phyloP scores from a whole-genome alignment of 2,113 vertebrate genomes.

The Coracopsis vasa region DNA sequence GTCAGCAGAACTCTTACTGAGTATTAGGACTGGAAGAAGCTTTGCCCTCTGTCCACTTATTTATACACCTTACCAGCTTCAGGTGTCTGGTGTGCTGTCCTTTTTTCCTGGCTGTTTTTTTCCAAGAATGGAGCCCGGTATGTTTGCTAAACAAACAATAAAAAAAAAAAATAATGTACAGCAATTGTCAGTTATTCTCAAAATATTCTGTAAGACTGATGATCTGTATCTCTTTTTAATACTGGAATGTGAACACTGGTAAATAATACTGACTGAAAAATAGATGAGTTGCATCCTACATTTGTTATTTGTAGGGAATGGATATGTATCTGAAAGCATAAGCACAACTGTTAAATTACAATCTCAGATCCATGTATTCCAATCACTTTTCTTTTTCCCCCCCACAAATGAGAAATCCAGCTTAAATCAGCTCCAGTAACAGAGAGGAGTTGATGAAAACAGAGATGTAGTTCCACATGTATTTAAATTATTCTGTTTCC shows the following conservation, averaged over 20 bases:
- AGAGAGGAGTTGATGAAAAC: constrained; percentile 76
- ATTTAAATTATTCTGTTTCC: constrained; percentile 83
- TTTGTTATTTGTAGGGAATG: not conserved
- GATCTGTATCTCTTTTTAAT: not conserved
- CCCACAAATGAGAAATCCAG: constrained; percentile 54
- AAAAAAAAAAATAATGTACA: not conserved
- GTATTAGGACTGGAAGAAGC: not conserved
- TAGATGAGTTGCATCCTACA: not conserved
- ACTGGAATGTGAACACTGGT: not conserved
- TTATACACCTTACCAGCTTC: not conserved
- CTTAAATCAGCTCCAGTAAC: constrained; percentile 67
- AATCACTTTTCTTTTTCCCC: not conserved
- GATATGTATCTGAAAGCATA: not conserved
- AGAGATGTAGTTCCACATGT: constrained; percentile 76
- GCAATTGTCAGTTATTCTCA: not conserved
- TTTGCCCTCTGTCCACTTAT: not conserved
- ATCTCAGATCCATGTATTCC: not conserved
- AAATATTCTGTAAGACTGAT: not conserved
- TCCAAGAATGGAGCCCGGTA: not conserved
- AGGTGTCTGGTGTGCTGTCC: not conserved
- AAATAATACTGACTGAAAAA: not conserved
- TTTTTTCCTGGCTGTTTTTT: not conserved
- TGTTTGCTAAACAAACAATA: not conserved
- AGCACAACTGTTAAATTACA: not conserved
- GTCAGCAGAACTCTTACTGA: not conserved